A percentile compares a stretch with the other conserved stretches of the same genome.
Conservation (phyloP, 2,888 invertebrate species). For the Clanis bilineata region DNA sequence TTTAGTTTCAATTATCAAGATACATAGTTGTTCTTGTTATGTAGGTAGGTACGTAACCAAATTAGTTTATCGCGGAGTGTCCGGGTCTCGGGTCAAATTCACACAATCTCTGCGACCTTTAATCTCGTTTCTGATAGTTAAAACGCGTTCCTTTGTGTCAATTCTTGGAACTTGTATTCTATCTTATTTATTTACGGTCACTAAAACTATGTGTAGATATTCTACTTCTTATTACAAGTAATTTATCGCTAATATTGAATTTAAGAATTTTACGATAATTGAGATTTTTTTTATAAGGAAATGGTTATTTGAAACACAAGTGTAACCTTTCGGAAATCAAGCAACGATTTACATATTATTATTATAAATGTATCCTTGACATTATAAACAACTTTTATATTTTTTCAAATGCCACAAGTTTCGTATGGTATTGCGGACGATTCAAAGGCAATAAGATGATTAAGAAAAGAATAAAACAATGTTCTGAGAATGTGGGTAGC, state of each 20-base stretch:
- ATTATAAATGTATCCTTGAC: slow-evolving; percentile 38
- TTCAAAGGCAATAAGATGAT: not conserved
- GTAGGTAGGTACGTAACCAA: slow-evolving; percentile 49
- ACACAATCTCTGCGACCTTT: slow-evolving; percentile 74
- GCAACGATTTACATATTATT: not conserved
- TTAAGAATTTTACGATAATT: not conserved
- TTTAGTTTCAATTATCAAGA: slow-evolving; percentile 11
- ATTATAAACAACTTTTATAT: slow-evolving; percentile 47
- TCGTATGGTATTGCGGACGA: not conserved
- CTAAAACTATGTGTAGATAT: slow-evolving; percentile 25
- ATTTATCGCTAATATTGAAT: not conserved
- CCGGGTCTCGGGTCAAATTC: slow-evolving; percentile 75
- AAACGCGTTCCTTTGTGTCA: slow-evolving; percentile 66
- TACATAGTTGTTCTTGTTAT: too few species aligned
- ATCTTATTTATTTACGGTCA: slow-evolving; percentile 48
- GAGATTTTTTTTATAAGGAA: not conserved
- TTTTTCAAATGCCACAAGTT: slow-evolving; percentile 23
- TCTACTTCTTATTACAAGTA: not conserved
- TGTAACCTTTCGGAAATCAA: not conserved
- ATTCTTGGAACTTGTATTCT: slow-evolving; percentile 63
- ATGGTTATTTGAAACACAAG: not conserved
- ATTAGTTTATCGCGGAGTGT: slow-evolving; percentile 61
- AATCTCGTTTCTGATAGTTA: slow-evolving; percentile 72
- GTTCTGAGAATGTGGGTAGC: not conserved
- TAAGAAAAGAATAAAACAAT: not conserved